Conservation (phyloP, 2,113 vertebrate genomes). For the Thamnophis sirtalis region DNA sequence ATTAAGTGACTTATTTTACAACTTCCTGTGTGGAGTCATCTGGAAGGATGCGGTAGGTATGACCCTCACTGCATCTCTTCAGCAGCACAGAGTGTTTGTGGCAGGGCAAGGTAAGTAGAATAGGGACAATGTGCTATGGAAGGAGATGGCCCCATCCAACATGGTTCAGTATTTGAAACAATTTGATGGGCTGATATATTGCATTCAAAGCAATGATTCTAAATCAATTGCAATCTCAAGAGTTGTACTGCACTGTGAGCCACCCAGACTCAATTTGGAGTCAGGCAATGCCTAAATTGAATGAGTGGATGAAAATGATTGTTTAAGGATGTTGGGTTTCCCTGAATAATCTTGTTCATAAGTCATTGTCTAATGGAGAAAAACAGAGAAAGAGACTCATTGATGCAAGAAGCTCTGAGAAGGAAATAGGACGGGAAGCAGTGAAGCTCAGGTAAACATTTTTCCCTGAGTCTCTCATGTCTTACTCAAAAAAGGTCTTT, state of each 20-base stretch:
- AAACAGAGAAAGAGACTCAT: neutral
- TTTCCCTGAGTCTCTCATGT: neutral
- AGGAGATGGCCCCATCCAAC: neutral
- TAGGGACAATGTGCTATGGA: neutral
- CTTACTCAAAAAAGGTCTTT: neutral
- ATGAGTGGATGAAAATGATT: neutral
- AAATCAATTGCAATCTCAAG: neutral
- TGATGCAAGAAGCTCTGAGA: neutral
- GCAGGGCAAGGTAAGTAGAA: neutral
- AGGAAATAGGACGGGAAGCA: neutral
- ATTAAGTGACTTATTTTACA: neutral
- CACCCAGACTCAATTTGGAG: neutral
- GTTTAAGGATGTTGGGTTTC: neutral
- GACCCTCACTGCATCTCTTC: neutral
- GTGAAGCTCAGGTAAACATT: neutral
- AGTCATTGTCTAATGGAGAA: neutral
- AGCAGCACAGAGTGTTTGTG: neutral
- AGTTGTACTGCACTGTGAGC: neutral
- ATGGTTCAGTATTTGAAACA: neutral
- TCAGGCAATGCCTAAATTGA: neutral
- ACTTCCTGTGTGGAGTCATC: neutral
- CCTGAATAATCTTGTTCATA: neutral
- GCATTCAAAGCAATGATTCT: neutral
- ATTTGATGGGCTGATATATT: neutral
- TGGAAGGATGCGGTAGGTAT: neutral